Evolutionary conservation across 2,797 vertebrate genomes (phyloP).

Genomic region (Chelon auratus): DNA sequence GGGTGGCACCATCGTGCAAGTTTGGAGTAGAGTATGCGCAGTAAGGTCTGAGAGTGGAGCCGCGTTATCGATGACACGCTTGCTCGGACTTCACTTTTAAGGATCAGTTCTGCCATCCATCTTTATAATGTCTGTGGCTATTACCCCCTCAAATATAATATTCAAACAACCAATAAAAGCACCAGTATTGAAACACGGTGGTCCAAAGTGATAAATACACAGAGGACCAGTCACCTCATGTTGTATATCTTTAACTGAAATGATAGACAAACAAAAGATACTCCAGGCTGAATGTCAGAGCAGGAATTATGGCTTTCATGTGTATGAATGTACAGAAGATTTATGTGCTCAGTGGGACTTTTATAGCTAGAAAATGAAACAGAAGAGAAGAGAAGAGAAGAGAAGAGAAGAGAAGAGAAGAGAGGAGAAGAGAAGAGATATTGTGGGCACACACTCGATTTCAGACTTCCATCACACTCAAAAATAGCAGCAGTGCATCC

Average conservation of each 20-base stretch:
- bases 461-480: slow-evolving; percentile 26
- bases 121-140: too few relatives aligned
- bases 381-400: slow-evolving; percentile 23
- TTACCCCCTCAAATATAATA: too few relatives aligned
- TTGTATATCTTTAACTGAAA: slow-evolving; percentile 12
- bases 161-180: background rate
- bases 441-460: background rate
- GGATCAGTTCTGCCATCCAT: too few relatives aligned
- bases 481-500: slow-evolving; percentile 39
- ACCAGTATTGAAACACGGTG: slow-evolving; percentile 1
- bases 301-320: slow-evolving; percentile 5
- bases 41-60: too few relatives aligned
- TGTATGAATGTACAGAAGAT: slow-evolving; percentile 22
- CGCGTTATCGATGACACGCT: too few relatives aligned
- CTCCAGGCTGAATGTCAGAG: slow-evolving; percentile 17
- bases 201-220: slow-evolving; percentile 5
- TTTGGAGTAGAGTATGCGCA: too few relatives aligned
- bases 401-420: slow-evolving; percentile 5
- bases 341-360: slow-evolving; percentile 33
- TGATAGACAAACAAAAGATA: background rate
- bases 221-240: slow-evolving; percentile 10
- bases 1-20: too few relatives aligned
- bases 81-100: too few relatives aligned
- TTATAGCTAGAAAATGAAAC: slow-evolving; percentile 53
- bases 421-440: slow-evolving; percentile 13